Percentiles rank a stretch among this genome's conserved stretches.
Conservation (phyloP, 1,140 invertebrate species). For the Habropoda laboriosa region DNA sequence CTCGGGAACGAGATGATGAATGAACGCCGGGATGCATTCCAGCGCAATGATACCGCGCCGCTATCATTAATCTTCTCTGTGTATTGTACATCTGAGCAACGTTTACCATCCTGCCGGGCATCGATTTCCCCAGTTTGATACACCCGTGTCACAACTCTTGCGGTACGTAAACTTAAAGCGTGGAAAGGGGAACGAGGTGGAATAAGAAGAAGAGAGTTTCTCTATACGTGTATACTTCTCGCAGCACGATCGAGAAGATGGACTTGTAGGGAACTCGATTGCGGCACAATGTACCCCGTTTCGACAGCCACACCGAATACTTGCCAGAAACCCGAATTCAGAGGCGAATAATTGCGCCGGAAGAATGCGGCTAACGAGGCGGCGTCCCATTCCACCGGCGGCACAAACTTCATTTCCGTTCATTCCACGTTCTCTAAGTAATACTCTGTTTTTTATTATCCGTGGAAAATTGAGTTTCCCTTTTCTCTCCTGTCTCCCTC, state of each 20-base stretch:
- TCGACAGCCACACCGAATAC: background rate
- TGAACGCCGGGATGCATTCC: slow-evolving; percentile 46
- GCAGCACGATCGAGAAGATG: background rate
- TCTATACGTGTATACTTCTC: no score
- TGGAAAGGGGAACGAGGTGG: background rate
- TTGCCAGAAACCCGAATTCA: slow-evolving; percentile 15
- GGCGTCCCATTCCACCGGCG: background rate
- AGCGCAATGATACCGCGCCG: slow-evolving; percentile 40
- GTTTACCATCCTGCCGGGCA: slow-evolving; percentile 39
- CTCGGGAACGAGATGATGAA: slow-evolving; percentile 54
- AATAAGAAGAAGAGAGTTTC: background rate
- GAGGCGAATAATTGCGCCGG: slow-evolving; percentile 28
- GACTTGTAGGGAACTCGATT: background rate
- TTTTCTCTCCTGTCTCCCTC: slow-evolving; percentile 37
- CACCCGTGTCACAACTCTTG: slow-evolving; percentile 19
- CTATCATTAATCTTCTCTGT: slow-evolving; percentile 50
- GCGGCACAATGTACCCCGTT: background rate
- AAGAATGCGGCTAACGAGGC: slow-evolving; percentile 44
- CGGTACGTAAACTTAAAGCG: background rate
- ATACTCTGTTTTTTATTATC: slow-evolving; percentile 62
- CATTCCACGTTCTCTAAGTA: slow-evolving; percentile 47
- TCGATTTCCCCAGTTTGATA: slow-evolving; percentile 43
- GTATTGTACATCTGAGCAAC: slow-evolving; percentile 22
- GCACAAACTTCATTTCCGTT: slow-evolving; percentile 55
- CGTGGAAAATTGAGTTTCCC: slow-evolving; percentile 67